Evolutionary conservation across 2,888 invertebrate genomes (phyloP).

Genomic region (Hirudinaria manillensis): DNA sequence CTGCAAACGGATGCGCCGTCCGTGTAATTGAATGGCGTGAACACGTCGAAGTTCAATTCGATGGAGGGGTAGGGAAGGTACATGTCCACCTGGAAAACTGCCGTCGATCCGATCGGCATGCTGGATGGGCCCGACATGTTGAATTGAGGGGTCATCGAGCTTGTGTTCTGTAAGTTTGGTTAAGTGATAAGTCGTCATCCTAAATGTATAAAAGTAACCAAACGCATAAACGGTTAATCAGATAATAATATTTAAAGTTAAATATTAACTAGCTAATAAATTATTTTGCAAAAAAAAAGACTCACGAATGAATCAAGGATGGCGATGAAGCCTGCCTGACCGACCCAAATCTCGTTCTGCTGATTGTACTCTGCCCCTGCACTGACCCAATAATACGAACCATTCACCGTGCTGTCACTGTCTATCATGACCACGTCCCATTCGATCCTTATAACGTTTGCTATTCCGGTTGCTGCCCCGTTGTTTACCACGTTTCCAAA

Average conservation of each 20-base stretch:
- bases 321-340: constrained; percentile 46
- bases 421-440: constrained; percentile 48
- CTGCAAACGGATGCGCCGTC: constrained; percentile 45
- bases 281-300: not conserved
- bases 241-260: not conserved
- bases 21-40: constrained; percentile 45
- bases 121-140: constrained; percentile 43
- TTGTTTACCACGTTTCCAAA: constrained; percentile 46
- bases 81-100: constrained; percentile 43
- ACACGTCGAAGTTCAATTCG: constrained; percentile 42
- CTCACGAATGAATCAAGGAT: constrained; percentile 37
- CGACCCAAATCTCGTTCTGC: constrained; percentile 49
- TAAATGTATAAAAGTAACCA: not conserved
- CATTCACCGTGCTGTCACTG: constrained; percentile 36
- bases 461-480: constrained; percentile 14
- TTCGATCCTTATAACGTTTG: constrained; percentile 43
- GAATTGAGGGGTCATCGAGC: constrained; percentile 33
- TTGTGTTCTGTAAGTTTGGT: not conserved
- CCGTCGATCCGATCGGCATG: constrained; percentile 44
- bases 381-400: constrained; percentile 48
- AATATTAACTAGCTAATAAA: not conserved
- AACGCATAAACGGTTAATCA: not conserved
- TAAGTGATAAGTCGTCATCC: not conserved
- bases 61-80: constrained; percentile 43
- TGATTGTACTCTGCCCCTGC: constrained; percentile 50